These are phyloP conservation scores for Hylomyscus alleni DNA, from an alignment of 2,797 vertebrate genomes.

Conservation along the genomic window DNA sequence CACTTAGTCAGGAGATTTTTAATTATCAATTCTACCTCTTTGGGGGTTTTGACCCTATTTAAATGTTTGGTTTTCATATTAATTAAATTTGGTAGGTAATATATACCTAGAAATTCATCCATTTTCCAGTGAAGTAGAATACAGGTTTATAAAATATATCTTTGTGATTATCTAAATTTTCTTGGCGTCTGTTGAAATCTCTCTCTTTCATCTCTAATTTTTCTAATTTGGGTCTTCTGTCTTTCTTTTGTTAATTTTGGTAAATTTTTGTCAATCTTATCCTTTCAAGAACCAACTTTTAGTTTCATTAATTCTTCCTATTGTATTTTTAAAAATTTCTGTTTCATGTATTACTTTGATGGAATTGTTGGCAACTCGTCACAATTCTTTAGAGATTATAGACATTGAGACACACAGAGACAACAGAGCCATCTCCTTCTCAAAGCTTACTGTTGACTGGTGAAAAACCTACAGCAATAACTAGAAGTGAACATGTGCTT, in stretches of 20 bases:
- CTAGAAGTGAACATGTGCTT: not conserved
- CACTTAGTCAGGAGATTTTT: not conserved
- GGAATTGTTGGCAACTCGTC: not conserved
- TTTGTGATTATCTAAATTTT: not conserved
- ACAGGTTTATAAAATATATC: not conserved
- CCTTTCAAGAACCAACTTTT: not conserved
- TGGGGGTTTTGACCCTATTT: not conserved
- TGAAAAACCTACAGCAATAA: constrained; percentile 8
- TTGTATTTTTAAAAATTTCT: not conserved
- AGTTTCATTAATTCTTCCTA: not conserved
- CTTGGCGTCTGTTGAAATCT: not conserved
- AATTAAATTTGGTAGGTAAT: not conserved
- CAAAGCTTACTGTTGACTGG: not conserved
- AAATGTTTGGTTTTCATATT: not conserved
- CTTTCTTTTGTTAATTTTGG: not conserved
- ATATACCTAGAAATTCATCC: not conserved
- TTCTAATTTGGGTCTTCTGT: not conserved
- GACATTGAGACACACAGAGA: not conserved
- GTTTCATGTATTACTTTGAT: not conserved
- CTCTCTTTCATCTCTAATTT: not conserved
- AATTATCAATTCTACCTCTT: not conserved
- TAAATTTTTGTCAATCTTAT: not conserved
- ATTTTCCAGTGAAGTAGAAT: not conserved
- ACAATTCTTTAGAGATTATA: not conserved
- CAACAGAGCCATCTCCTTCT: not conserved